Conservation (phyloP, 2,113 vertebrate genomes). For the Euleptes europaea region DNA sequence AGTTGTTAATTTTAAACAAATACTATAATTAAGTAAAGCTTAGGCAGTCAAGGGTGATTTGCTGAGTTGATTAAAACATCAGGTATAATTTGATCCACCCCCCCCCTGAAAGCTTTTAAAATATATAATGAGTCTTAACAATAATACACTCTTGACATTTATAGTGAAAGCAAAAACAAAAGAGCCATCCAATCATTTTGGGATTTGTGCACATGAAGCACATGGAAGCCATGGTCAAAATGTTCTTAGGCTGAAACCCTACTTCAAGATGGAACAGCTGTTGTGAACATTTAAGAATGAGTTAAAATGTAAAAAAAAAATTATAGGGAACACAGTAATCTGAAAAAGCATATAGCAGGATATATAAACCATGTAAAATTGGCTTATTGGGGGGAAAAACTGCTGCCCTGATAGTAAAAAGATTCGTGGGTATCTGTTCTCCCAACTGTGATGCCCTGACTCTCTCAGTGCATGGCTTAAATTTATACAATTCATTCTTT, state of each 20-base stretch:
- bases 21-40: accelerated
- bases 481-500: too few species aligned
- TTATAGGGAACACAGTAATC: neutral
- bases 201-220: neutral
- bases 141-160: neutral
- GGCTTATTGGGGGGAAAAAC: neutral
- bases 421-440: neutral
- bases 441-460: neutral
- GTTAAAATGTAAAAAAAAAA: neutral
- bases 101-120: neutral
- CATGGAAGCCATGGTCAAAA: too few species aligned
- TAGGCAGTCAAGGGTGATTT: neutral
- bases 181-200: neutral
- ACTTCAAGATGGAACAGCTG: neutral
- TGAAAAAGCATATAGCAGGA: neutral
- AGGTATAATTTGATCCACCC: neutral
- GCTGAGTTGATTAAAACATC: neutral
- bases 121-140: neutral
- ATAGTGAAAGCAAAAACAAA: neutral
- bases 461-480: neutral
- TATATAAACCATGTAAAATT: neutral
- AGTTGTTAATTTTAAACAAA: neutral
- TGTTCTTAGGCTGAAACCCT: neutral
- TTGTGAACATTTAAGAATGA: neutral
- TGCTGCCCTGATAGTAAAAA: neutral